These are phyloP conservation scores for Orientallactaga sibirica DNA, from an alignment of 2,797 vertebrate genomes.

Conservation along the genomic window DNA sequence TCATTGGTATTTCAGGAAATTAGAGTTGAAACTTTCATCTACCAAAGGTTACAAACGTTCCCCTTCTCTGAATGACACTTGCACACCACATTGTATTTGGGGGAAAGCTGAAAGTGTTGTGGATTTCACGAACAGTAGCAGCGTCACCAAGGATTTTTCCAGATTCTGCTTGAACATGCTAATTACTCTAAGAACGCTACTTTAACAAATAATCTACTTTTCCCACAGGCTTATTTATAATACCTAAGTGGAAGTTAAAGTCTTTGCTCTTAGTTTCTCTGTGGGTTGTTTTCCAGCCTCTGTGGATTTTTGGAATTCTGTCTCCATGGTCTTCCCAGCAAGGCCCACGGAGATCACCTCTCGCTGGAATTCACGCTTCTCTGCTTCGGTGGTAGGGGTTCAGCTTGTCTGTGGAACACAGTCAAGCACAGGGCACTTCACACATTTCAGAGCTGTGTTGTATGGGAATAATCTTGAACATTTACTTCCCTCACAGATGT, in stretches of 20 bases:
- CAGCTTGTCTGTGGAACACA: too few species aligned
- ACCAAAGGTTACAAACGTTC: conserved; percentile 14
- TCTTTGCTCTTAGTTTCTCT: conserved; percentile 7
- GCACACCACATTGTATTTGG: not conserved
- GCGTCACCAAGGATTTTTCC: not conserved
- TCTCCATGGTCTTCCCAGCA: not conserved
- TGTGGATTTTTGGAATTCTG: conserved; percentile 75
- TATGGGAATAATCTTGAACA: not conserved
- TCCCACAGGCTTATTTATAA: not conserved
- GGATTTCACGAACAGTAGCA: conserved; percentile 13
- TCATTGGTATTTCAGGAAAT: conserved; percentile 36
- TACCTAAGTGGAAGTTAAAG: not conserved
- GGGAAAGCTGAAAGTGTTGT: not conserved
- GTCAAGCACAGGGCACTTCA: not conserved
- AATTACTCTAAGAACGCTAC: not conserved
- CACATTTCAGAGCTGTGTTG: not conserved
- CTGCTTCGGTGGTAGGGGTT: not conserved
- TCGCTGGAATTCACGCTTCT: conserved; percentile 68
- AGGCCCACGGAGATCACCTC: conserved; percentile 56
- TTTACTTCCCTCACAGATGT: not conserved
- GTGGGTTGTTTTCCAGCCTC: conserved; percentile 60
- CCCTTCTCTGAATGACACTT: conserved; percentile 6
- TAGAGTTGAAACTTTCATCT: not conserved
- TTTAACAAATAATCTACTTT: not conserved
- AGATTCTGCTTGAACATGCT: not conserved